Conservation (phyloP, 2,113 vertebrate genomes). For the Romanogobio albipinnatus region DNA sequence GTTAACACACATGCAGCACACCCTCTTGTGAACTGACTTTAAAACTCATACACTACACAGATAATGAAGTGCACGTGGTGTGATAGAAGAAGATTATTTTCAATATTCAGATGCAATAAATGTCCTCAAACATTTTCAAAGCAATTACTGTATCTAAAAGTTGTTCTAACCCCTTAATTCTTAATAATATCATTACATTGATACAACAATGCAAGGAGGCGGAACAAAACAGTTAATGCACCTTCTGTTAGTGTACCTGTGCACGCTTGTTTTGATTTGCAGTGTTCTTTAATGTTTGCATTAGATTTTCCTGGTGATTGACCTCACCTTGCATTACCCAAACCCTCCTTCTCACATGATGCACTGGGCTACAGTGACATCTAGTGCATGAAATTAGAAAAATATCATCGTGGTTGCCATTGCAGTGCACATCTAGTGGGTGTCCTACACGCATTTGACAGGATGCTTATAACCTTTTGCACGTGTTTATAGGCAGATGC, state of each 20-base stretch:
- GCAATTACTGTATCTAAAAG: no score
- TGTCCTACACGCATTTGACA: not conserved
- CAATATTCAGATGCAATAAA: not conserved
- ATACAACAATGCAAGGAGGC: not conserved
- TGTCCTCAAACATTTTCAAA: not conserved
- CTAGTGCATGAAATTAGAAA: slow-evolving; percentile 34
- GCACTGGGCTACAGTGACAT: slow-evolving; percentile 46
- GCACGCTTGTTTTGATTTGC: not conserved
- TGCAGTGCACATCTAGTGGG: not conserved
- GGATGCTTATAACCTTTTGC: not conserved
- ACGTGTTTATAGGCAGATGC: slow-evolving; percentile 84
- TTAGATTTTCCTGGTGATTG: slow-evolving; percentile 12
- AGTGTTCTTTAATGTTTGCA: slow-evolving; percentile 14
- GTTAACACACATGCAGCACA: slow-evolving; percentile 55
- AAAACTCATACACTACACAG: no score
- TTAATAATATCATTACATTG: not conserved
- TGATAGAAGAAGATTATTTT: not conserved
- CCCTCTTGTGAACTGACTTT: not conserved
- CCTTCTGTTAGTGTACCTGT: not conserved
- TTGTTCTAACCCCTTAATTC: not conserved
- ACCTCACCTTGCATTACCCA: not conserved
- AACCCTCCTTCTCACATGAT: not conserved
- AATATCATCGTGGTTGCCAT: not conserved
- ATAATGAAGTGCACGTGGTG: not conserved
- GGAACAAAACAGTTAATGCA: not conserved